Percentiles rank a stretch among this genome's conserved stretches.
Conservation (phyloP, 2,113 vertebrate genomes). For the Peucedramus taeniatus region DNA sequence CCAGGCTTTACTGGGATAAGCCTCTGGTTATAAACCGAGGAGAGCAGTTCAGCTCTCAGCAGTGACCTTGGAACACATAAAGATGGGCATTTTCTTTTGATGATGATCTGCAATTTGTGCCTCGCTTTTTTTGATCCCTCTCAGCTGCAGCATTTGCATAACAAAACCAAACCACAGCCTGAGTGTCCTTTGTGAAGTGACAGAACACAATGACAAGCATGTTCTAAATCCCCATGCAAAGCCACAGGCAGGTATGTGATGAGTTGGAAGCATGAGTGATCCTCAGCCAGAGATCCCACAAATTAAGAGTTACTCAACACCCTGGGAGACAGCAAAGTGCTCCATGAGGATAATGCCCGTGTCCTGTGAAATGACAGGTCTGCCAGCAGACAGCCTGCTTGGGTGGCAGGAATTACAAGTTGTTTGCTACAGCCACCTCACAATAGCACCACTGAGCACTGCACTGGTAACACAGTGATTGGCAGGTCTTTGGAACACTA, state of each 20-base stretch:
- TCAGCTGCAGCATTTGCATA: slow-evolving; percentile 15
- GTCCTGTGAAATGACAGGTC: neutral
- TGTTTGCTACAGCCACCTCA: slow-evolving; percentile 28
- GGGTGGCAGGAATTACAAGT: slow-evolving; percentile 35
- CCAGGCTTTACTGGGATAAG: neutral
- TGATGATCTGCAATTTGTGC: neutral
- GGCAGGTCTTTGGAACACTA: slow-evolving; percentile 47
- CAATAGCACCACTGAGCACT: slow-evolving; percentile 30
- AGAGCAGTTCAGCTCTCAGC: neutral
- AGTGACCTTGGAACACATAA: neutral
- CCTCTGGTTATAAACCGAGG: neutral
- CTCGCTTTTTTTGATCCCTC: neutral
- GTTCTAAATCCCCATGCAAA: neutral
- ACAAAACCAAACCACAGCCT: neutral
- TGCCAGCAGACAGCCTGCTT: neutral
- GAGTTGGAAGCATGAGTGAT: neutral
- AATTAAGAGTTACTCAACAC: neutral
- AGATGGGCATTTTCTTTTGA: neutral
- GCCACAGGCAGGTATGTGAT: neutral
- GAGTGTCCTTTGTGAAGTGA: neutral
- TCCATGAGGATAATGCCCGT: neutral
- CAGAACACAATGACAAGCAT: neutral
- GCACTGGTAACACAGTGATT: neutral
- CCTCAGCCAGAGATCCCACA: neutral
- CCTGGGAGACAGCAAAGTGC: neutral